Conservation (phyloP, 1,140 invertebrate genomes). For the Zeugodacus cucurbitae region DNA sequence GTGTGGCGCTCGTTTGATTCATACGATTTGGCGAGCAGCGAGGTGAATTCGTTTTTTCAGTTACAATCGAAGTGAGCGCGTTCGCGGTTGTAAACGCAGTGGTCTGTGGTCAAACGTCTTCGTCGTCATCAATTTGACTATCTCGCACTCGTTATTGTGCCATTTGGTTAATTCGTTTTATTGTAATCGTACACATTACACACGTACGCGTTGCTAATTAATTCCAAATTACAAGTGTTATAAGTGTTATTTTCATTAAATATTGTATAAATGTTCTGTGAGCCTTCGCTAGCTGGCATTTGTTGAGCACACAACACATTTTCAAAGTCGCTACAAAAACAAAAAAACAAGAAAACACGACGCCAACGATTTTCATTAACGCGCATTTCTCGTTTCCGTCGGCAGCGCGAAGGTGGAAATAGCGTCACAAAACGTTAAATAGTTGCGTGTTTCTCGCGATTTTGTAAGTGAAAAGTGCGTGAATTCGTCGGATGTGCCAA, state of each 20-base stretch:
- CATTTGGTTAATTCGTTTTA: not conserved
- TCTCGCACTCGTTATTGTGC: not conserved
- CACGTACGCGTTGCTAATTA: not conserved
- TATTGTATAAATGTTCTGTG: not conserved
- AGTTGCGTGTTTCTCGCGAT: not conserved
- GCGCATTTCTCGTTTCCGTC: not conserved
- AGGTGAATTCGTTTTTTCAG: slow-evolving; percentile 31
- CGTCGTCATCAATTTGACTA: slow-evolving; percentile 13
- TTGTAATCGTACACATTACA: not conserved
- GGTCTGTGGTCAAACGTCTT: not conserved
- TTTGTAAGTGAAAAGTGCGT: not conserved
- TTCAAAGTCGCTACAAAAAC: not conserved
- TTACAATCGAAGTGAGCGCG: slow-evolving; percentile 31
- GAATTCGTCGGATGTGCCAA: not conserved
- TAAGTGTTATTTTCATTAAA: not conserved
- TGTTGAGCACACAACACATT: not conserved
- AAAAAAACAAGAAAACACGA: not conserved
- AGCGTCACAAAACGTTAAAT: not conserved
- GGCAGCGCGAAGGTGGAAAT: not conserved
- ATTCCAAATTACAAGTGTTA: not conserved
- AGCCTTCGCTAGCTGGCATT: not conserved
- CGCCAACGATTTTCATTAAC: not conserved
- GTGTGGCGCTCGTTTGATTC: slow-evolving; percentile 9
- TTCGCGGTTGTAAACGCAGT: slow-evolving; percentile 17
- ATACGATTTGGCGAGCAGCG: slow-evolving; percentile 16